Conservation (phyloP, 1,140 invertebrate species). For the Drosophila lowei region DNA sequence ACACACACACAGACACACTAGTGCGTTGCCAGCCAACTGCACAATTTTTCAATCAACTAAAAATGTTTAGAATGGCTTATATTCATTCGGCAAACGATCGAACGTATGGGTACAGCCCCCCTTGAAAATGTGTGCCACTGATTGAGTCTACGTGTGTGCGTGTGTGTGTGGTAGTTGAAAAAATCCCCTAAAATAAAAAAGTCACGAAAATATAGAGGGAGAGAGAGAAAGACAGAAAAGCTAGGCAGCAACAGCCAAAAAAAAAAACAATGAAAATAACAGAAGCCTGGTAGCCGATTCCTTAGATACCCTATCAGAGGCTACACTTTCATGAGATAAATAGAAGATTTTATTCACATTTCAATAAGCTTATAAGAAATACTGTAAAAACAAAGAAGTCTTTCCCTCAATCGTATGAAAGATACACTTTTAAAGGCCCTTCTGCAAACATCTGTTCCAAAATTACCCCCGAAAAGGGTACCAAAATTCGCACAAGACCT, state of each 20-base stretch:
- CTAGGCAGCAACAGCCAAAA: conserved; percentile 11
- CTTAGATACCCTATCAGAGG: no score
- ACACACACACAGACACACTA: conserved; percentile 3
- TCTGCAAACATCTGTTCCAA: no score
- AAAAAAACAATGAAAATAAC: conserved; percentile 12
- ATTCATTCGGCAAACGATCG: conserved; percentile 64
- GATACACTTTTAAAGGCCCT: no score
- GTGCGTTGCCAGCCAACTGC: conserved; percentile 66
- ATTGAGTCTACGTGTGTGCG: conserved; percentile 40
- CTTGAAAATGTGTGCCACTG: conserved; percentile 66
- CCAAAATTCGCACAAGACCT: no score
- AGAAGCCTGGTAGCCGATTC: no score
- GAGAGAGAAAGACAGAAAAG: conserved; percentile 5
- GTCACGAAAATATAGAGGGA: conserved; percentile 20
- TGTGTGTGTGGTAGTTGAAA: conserved; percentile 42
- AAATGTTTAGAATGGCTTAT: conserved; percentile 77
- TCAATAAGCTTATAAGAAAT: no score
- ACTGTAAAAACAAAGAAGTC: no score
- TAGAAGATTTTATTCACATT: no score
- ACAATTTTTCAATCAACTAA: conserved; percentile 81
- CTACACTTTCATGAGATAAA: no score
- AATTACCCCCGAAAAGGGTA: no score
- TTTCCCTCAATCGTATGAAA: no score
- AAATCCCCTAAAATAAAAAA: conserved; percentile 76
- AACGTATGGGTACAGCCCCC: conserved; percentile 32